Evolutionary conservation across 1,140 invertebrate genomes (phyloP).

Genomic region (Hycleus phaleratus): DNA sequence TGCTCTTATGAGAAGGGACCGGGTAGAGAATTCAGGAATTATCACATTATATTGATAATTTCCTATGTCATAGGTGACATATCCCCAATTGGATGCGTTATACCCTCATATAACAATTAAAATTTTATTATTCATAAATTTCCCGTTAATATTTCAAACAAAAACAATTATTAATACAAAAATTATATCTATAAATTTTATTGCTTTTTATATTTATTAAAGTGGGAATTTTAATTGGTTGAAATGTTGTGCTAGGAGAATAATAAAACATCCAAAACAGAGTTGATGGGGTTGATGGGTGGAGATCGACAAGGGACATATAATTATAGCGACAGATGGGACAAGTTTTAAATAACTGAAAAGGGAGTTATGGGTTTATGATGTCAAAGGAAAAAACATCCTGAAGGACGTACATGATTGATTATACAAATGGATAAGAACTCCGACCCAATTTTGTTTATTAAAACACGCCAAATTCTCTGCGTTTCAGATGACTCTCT

Average conservation of each 20-base stretch:
- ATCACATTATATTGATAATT: constrained; percentile 20
- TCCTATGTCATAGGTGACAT: constrained; percentile 12
- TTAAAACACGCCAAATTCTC: too few species aligned
- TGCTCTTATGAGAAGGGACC: constrained; percentile 1
- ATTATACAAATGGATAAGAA: not conserved
- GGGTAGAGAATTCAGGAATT: constrained; percentile 9
- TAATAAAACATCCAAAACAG: too few species aligned
- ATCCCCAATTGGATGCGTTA: not conserved
- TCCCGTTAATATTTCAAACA: too few species aligned
- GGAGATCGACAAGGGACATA: constrained; percentile 8
- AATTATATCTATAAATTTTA: too few species aligned
- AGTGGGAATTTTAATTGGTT: too few species aligned
- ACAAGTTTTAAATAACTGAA: constrained; percentile 5
- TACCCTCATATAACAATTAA: not conserved
- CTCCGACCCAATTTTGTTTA: too few species aligned
- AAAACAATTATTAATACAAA: too few species aligned
- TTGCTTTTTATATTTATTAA: too few species aligned
- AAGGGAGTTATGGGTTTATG: constrained; percentile 3
- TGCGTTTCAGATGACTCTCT: too few species aligned
- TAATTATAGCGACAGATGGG: constrained; percentile 19
- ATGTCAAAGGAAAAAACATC: constrained; percentile 6
- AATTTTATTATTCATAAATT: constrained; percentile 2
- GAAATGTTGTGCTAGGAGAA: too few species aligned
- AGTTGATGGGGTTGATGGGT: too few species aligned
- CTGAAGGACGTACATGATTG: constrained; percentile 6